Conservation (phyloP, 2,888 invertebrate genomes). For the Caenorhabditis sp. region DNA sequence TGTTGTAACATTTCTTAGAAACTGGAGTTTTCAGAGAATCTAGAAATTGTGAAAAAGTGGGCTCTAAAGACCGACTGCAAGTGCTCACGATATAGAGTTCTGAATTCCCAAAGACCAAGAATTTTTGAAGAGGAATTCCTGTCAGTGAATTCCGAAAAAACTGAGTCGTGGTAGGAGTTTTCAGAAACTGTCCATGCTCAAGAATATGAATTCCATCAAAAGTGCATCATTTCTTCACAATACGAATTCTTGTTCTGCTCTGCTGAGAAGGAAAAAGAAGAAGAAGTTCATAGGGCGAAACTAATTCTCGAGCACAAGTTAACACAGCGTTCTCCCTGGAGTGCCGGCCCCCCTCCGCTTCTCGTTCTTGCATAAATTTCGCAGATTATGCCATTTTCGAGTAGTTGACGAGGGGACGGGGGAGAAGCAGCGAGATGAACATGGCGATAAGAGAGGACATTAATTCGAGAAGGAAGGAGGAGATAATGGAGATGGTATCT, state of each 20-base stretch:
- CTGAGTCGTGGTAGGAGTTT: no score
- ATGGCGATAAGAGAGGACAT: slow-evolving; percentile 53
- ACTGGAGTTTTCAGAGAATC: no score
- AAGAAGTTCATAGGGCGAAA: slow-evolving; percentile 46
- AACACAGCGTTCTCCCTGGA: slow-evolving; percentile 50
- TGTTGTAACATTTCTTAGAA: no score
- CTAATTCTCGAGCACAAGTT: slow-evolving; percentile 39
- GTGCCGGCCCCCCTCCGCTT: slow-evolving; percentile 33
- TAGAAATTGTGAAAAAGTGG: no score
- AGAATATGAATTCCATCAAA: slow-evolving; percentile 17
- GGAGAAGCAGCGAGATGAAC: slow-evolving; percentile 34
- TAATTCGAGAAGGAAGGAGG: slow-evolving; percentile 46
- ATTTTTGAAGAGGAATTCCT: no score
- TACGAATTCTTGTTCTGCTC: slow-evolving; percentile 11
- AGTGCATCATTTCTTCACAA: slow-evolving; percentile 25
- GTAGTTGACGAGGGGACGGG: slow-evolving; percentile 49
- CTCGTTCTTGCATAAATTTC: slow-evolving; percentile 48
- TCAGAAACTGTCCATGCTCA: neutral
- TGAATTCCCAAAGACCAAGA: no score
- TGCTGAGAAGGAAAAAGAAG: slow-evolving; percentile 14
- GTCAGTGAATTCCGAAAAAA: no score
- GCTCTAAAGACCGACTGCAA: no score
- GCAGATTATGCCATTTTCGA: slow-evolving; percentile 59
- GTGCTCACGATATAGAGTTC: no score
- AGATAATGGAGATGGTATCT: slow-evolving; percentile 45